Evolutionary conservation across 2,113 vertebrate genomes (phyloP).

Genomic region (Lophotis ruficrista): DNA sequence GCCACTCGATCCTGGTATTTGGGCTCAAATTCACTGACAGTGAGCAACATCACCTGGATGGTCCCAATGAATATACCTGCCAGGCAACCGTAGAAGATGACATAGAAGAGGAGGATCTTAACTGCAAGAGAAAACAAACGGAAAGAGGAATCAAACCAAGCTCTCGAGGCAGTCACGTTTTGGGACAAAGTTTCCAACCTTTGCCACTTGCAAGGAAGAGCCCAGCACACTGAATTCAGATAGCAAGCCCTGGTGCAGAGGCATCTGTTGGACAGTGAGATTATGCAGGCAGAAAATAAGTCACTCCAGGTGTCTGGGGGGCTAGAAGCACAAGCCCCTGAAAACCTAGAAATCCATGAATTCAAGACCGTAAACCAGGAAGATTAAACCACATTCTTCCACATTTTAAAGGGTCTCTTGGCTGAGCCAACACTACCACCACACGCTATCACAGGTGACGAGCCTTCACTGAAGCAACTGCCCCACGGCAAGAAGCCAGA

Average conservation of each 20-base stretch:
- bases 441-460: neutral
- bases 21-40: conserved; percentile 90
- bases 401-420: neutral
- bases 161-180: neutral
- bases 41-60: conserved; percentile 96
- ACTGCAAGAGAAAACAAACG: conserved; percentile 77
- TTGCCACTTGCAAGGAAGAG: neutral
- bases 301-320: neutral
- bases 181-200: neutral
- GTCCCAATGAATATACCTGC: conserved; percentile 98
- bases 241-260: neutral
- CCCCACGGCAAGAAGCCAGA: neutral
- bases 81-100: conserved; percentile 97
- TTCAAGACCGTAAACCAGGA: neutral
- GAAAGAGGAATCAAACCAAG: neutral
- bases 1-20: conserved; percentile 98
- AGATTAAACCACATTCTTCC: fast-evolving
- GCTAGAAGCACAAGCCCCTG: neutral
- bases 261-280: neutral
- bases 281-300: neutral
- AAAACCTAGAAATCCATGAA: neutral
- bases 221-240: fast-evolving
- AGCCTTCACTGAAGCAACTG: neutral
- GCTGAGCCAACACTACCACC: neutral
- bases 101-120: conserved; percentile 95